Percentiles rank a stretch among this genome's conserved stretches.
These are phyloP conservation scores for Pangasius sanitwongsei DNA, from an alignment of 2,797 vertebrate species.

Conservation along the genomic window DNA sequence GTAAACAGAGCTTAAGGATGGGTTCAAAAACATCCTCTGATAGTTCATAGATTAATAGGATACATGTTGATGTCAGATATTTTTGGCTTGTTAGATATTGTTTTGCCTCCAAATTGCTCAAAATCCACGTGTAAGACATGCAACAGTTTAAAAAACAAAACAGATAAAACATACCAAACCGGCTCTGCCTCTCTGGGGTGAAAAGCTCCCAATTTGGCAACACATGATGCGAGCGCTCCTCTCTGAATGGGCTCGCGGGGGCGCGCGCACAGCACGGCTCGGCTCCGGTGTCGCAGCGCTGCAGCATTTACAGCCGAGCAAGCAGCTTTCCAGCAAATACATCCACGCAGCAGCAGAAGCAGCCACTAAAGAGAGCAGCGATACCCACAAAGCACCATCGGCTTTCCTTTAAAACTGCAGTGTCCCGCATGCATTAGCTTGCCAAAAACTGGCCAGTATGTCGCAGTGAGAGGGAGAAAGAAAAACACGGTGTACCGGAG, in stretches of 20 bases:
- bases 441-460: slow-evolving; percentile 6
- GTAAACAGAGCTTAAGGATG: too few relatives aligned
- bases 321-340: slow-evolving; percentile 60
- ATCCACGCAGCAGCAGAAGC: slow-evolving; percentile 45
- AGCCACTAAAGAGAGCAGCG: slow-evolving; percentile 29
- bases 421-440: slow-evolving; percentile 51
- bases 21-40: too few relatives aligned
- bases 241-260: slow-evolving; percentile 7
- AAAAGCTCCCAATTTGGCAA: not conserved
- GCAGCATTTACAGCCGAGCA: slow-evolving; percentile 68
- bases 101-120: too few relatives aligned
- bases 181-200: too few relatives aligned
- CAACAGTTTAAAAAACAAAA: too few relatives aligned
- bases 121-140: too few relatives aligned
- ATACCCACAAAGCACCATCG: slow-evolving; percentile 13
- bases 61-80: too few relatives aligned
- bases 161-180: too few relatives aligned
- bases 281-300: slow-evolving; percentile 69
- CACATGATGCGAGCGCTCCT: not conserved
- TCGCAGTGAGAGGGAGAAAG: not conserved
- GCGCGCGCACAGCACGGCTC: not conserved
- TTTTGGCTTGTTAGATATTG: too few relatives aligned
- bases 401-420: slow-evolving; percentile 53
- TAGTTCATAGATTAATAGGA: too few relatives aligned
- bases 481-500: not conserved